Evolutionary conservation across 2,888 invertebrate genomes (phyloP).

Genomic region (Leucania comma): DNA sequence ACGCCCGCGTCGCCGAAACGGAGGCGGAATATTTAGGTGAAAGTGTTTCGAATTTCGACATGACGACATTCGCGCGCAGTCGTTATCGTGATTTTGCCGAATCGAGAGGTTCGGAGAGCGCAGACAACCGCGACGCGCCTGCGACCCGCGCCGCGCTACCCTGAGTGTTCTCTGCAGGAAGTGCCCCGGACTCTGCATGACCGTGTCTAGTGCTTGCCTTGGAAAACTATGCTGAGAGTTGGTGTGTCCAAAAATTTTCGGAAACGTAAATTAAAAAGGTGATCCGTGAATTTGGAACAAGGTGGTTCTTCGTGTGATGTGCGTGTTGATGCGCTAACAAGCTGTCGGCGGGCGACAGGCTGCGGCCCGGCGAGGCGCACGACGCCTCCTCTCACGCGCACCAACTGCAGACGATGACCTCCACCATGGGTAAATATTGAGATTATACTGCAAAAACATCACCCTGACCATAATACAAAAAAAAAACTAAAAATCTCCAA

Average conservation of each 20-base stretch:
- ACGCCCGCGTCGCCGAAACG: constrained; percentile 90
- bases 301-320: constrained; percentile 85
- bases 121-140: constrained; percentile 72
- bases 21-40: constrained; percentile 91
- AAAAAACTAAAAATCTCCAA: constrained; percentile 20
- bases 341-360: constrained; percentile 86
- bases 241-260: constrained; percentile 83
- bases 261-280: constrained; percentile 88
- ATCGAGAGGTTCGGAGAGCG: constrained; percentile 88
- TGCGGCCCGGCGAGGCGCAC: constrained; percentile 85
- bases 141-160: constrained; percentile 73
- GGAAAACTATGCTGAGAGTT: constrained; percentile 87
- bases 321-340: constrained; percentile 81
- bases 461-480: constrained; percentile 30
- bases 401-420: constrained; percentile 89
- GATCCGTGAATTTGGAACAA: constrained; percentile 81
- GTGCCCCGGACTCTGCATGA: constrained; percentile 80
- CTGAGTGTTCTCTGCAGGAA: constrained; percentile 81
- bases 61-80: constrained; percentile 91
- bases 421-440: constrained; percentile 88
- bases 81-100: constrained; percentile 91
- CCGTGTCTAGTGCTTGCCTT: constrained; percentile 79
- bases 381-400: constrained; percentile 85
- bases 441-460: constrained; percentile 49
- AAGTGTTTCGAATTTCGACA: constrained; percentile 91